Conservation (phyloP, 2,113 vertebrate genomes). For the Clarias magur region DNA sequence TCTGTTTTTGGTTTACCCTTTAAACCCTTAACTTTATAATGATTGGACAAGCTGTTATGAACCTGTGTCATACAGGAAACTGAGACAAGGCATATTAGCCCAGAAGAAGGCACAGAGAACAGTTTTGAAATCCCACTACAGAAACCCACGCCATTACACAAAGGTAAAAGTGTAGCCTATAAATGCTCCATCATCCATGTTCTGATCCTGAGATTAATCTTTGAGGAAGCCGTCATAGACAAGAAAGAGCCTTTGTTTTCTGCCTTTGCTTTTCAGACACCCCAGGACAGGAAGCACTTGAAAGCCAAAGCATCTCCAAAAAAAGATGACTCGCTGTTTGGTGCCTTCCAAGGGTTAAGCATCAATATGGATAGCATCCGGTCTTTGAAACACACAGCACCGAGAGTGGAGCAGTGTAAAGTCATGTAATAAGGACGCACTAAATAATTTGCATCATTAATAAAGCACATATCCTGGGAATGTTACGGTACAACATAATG, state of each 20-base stretch:
- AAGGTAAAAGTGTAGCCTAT: constrained; percentile 60
- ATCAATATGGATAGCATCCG: constrained; percentile 51
- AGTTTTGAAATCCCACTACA: constrained; percentile 65
- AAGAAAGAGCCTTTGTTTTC: background rate
- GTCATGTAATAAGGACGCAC: constrained; percentile 67
- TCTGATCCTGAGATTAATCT: background rate
- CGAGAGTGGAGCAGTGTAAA: constrained; percentile 65
- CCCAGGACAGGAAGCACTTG: constrained; percentile 49
- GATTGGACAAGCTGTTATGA: background rate
- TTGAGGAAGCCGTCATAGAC: background rate
- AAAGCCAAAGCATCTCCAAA: constrained; percentile 43
- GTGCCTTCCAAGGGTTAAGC: constrained; percentile 71
- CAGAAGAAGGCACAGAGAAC: constrained; percentile 73
- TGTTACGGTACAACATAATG: background rate
- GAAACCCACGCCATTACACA: constrained; percentile 74
- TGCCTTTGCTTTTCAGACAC: constrained; percentile 41
- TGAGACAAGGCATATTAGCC: constrained; percentile 64
- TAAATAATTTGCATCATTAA: background rate
- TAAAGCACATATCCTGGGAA: background rate
- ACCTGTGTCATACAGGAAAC: constrained; percentile 62
- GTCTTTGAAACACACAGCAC: background rate
- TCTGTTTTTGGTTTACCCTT: background rate
- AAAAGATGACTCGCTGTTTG: constrained; percentile 68
- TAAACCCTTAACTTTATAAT: background rate
- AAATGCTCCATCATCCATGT: background rate